Percentiles rank a stretch among this genome's conserved stretches.
Conservation (phyloP, 2,113 vertebrate genomes). For the Tangachromis dhanisi region DNA sequence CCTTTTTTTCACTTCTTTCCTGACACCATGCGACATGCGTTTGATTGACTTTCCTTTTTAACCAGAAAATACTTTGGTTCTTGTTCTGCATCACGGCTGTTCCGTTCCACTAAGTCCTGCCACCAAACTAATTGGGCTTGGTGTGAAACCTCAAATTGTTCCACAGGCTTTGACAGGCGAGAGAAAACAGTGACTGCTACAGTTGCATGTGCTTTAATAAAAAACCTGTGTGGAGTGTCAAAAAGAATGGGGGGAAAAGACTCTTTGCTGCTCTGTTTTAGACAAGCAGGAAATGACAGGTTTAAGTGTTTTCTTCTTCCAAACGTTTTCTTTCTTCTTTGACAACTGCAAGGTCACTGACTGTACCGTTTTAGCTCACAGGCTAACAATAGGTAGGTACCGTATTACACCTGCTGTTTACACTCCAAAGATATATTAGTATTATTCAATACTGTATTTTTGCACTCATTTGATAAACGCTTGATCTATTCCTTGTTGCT, state of each 20-base stretch:
- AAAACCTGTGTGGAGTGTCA: neutral
- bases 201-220: slow-evolving; percentile 37
- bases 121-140: slow-evolving; percentile 65
- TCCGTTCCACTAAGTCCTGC: slow-evolving; percentile 61
- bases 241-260: neutral
- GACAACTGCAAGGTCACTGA: neutral
- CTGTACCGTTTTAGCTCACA: neutral
- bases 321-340: neutral
- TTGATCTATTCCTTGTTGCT: neutral
- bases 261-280: neutral
- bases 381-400: neutral
- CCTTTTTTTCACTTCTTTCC: slow-evolving; percentile 27
- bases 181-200: slow-evolving; percentile 34
- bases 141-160: slow-evolving; percentile 49
- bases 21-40: slow-evolving; percentile 13
- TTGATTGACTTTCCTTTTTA: slow-evolving; percentile 58
- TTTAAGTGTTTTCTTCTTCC: neutral
- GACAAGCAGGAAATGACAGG: neutral
- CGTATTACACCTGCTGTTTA: neutral
- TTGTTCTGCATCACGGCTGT: slow-evolving; percentile 48
- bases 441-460: neutral
- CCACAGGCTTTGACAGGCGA: slow-evolving; percentile 44
- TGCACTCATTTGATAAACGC: neutral
- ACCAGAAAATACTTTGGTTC: slow-evolving; percentile 40
- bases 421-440: neutral